Evolutionary conservation across 2,888 invertebrate genomes (phyloP), one percentile per base, ranked within the genome.

Genomic region (Dryomyza anilis): DNA sequence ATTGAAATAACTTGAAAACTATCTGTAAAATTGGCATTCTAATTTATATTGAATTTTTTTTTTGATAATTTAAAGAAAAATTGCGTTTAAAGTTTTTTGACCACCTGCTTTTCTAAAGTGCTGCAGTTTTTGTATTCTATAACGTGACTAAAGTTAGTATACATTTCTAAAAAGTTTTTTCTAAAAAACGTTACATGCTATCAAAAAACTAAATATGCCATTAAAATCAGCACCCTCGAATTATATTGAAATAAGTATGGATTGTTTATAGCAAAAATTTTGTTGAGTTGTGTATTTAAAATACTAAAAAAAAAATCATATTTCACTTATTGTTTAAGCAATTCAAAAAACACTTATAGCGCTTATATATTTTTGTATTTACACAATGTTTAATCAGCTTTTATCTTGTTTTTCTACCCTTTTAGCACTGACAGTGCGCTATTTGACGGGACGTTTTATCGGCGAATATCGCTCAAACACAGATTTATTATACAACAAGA

Each of bases 391-490:
- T 50, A 25, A 14, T 50, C 25, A 7, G 23, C 12, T 23, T 48
- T 50, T 3, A n/a, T 50, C 25, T n/a, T 56, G 25, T 25, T 16
- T 48, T 14, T 16, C 12, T 46, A 19, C 33, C 25, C 74, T 72
- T 86, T 85, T 85, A 92, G 92, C 92, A 72, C 84, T 92, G 61
- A 91, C 91, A 65, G 92, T 92, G 3, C 87, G 92, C 70, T 92
- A 91, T 80, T 83, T 92, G 70, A 92, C 92, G 4, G 87, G 90
- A 77, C 85, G 92, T 75, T 92, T 88, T 82, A 92, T 92, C 68
- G 92, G 92, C 67, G 92, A 92, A 86, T 92, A 92, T 82, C 88
- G 91, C 76, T 91, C 91, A 74, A 91, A 91, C 77, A 91, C 91
- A 90, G 92, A 92, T 86, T 86, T 92, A 66, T 85, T 92, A 56